These are phyloP conservation scores for Zaprionus ornatus DNA, from an alignment of 1,140 invertebrate genomes.

Conservation along the genomic window DNA sequence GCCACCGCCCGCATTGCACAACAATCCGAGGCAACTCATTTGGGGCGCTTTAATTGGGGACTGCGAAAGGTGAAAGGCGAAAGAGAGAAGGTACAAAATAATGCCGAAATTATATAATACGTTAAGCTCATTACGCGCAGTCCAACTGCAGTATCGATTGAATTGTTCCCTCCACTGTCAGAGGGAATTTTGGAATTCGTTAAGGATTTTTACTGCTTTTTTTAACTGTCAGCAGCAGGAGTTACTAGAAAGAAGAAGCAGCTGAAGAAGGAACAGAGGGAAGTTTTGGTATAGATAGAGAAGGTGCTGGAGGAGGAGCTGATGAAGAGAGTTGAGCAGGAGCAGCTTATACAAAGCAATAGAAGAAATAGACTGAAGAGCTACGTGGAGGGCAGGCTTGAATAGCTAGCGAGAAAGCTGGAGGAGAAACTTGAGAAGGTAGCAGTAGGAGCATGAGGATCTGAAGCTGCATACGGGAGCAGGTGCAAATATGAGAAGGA, in stretches of 20 bases:
- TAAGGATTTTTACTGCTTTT: not conserved
- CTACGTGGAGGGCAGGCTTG: no score
- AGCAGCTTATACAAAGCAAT: no score
- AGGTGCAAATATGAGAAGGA: no score
- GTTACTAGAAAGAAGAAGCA: not conserved
- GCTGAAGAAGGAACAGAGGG: not conserved
- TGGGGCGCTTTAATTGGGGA: conserved; percentile 58
- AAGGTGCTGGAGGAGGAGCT: not conserved
- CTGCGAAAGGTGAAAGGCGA: not conserved
- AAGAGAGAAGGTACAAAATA: not conserved
- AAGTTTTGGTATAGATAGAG: not conserved
- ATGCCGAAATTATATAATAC: conserved; percentile 5
- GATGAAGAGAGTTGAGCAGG: not conserved
- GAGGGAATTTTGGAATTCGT: not conserved
- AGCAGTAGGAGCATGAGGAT: not conserved
- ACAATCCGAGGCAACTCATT: conserved; percentile 36
- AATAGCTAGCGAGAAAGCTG: not conserved
- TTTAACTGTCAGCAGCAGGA: not conserved
- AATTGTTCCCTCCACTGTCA: not conserved
- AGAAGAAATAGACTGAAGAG: no score
- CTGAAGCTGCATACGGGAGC: not conserved
- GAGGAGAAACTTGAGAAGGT: not conserved
- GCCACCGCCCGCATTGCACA: conserved; percentile 40
- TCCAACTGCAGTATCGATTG: not conserved
- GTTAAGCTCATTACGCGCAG: not conserved